Conservation (phyloP, 2,113 vertebrate genomes). For the Etia nguti region DNA sequence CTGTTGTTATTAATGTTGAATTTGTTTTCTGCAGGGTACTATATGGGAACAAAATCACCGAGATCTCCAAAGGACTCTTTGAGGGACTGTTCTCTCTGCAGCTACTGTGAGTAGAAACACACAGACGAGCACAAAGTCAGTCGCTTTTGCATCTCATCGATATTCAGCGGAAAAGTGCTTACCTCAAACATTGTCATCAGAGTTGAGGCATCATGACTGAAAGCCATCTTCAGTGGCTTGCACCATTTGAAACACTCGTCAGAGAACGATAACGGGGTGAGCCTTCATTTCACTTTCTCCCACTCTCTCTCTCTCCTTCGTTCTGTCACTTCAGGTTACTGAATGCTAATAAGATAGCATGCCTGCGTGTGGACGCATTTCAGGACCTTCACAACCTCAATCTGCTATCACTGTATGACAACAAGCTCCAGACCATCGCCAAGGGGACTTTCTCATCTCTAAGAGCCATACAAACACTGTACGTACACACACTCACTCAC, state of each 20-base stretch:
- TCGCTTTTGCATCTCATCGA: constrained; percentile 26
- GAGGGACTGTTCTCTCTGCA: constrained; percentile 96
- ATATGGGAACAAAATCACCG: constrained; percentile 98
- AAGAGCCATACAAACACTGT: constrained; percentile 95
- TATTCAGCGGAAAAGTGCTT: constrained; percentile 35
- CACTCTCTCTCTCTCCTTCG: background rate
- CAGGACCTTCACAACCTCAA: constrained; percentile 98
- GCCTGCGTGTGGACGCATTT: constrained; percentile 96
- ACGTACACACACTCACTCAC: constrained; percentile 62
- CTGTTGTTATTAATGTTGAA: background rate
- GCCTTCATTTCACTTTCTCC: background rate
- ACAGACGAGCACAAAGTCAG: background rate
- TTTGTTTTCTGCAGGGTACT: constrained; percentile 80
- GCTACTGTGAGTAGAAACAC: constrained; percentile 84
- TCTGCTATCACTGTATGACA: constrained; percentile 96
- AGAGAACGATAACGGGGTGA: constrained; percentile 15
- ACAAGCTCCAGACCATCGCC: constrained; percentile 97
- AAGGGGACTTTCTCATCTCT: constrained; percentile 96
- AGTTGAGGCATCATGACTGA: constrained; percentile 26
- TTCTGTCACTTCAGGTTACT: constrained; percentile 77
- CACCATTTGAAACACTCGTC: constrained; percentile 13
- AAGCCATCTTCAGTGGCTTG: constrained; percentile 34
- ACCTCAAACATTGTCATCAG: constrained; percentile 20
- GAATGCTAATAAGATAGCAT: constrained; percentile 99
- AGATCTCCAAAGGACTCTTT: constrained; percentile 93